Conservation (phyloP, 2,797 vertebrate genomes). For the Etheostoma nigrum region DNA sequence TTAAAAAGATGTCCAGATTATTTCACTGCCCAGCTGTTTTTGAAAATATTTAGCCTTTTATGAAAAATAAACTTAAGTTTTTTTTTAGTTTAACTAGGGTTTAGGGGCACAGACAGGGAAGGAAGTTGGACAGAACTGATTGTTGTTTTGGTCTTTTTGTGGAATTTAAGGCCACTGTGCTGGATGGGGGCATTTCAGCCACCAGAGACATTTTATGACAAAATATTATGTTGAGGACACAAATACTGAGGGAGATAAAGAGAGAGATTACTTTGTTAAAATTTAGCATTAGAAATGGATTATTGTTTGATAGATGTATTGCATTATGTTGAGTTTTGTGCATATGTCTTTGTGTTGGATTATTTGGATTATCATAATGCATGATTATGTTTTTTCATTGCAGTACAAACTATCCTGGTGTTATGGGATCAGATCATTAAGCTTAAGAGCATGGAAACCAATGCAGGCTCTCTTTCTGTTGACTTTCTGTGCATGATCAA, state of each 20-base stretch:
- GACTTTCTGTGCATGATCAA: slow-evolving; percentile 49
- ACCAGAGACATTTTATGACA: slow-evolving; percentile 35
- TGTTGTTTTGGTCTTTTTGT: not conserved
- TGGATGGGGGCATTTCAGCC: slow-evolving; percentile 16
- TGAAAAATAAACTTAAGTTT: not conserved
- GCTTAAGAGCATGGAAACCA: slow-evolving; percentile 62
- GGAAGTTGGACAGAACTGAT: not conserved
- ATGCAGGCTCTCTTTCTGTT: slow-evolving; percentile 52
- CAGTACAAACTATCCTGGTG: slow-evolving; percentile 58
- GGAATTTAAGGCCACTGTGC: slow-evolving; percentile 29
- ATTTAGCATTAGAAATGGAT: slow-evolving; percentile 77
- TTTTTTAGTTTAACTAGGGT: not conserved
- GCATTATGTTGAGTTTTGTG: slow-evolving; percentile 66
- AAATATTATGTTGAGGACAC: slow-evolving; percentile 30
- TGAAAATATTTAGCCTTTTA: not conserved
- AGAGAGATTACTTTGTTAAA: slow-evolving; percentile 64
- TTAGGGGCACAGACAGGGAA: not conserved
- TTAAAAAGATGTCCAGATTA: too few species aligned
- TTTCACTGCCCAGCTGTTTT: too few species aligned
- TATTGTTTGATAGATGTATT: slow-evolving; percentile 73
- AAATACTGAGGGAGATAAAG: slow-evolving; percentile 46
- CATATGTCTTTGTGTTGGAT: slow-evolving; percentile 75
- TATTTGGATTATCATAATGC: slow-evolving; percentile 81
- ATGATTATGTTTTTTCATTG: slow-evolving; percentile 71
- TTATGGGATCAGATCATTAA: slow-evolving; percentile 65